phyloP scores from a whole-genome alignment of 2,113 vertebrate genomes.

The Gallinago media region DNA sequence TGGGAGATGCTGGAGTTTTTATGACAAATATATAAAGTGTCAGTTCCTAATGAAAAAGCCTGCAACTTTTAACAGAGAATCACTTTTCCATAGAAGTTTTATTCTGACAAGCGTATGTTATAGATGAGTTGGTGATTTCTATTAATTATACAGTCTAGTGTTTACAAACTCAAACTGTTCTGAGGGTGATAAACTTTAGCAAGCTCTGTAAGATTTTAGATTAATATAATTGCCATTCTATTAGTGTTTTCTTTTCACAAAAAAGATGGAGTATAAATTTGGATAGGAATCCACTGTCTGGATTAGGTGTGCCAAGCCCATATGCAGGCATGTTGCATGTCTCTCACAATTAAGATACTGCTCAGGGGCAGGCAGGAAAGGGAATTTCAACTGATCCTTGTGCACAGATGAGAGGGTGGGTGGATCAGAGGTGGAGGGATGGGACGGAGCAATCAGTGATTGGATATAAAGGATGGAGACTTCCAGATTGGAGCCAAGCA shows the following conservation, averaged over 20 bases:
- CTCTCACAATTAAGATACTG: neutral
- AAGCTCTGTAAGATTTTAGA: neutral
- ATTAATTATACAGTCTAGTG: neutral
- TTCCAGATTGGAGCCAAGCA: neutral
- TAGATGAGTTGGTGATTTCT: neutral
- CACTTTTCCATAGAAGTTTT: neutral
- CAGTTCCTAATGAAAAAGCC: neutral
- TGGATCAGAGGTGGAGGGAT: neutral
- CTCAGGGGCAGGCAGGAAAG: neutral
- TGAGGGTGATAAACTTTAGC: neutral
- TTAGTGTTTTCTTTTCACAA: neutral
- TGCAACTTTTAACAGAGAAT: neutral
- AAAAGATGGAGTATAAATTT: neutral
- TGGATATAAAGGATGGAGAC: neutral
- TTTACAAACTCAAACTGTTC: neutral
- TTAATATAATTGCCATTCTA: neutral
- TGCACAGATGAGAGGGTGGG: accelerated
- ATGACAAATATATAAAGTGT: neutral
- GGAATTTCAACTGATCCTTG: neutral
- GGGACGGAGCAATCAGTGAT: neutral
- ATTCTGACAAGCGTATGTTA: neutral
- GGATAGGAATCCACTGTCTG: neutral
- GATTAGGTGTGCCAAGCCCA: accelerated
- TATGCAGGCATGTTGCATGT: neutral
- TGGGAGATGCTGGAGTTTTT: neutral